These are phyloP conservation scores for Camptogramma bilineatum DNA, from an alignment of 2,888 invertebrate genomes.

Conservation along the genomic window DNA sequence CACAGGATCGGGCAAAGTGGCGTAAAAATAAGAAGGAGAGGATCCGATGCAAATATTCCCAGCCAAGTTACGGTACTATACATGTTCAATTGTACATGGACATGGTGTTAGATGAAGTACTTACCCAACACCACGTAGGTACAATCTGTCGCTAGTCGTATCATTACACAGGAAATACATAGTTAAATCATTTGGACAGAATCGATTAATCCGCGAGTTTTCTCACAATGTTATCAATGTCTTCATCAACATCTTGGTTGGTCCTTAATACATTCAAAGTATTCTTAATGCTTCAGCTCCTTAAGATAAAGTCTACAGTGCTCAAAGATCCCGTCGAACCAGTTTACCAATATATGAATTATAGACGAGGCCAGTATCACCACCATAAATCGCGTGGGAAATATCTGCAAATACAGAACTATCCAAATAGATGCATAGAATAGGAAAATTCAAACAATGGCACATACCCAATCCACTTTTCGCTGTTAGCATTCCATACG, in stretches of 20 bases:
- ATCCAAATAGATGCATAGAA: background rate
- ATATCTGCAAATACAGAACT: background rate
- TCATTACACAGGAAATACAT: no score
- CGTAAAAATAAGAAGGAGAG: no score
- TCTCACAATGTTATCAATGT: background rate
- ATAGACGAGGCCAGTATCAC: background rate
- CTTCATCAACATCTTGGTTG: background rate
- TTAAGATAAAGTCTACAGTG: background rate
- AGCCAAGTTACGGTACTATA: no score
- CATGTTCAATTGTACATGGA: no score
- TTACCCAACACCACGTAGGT: no score
- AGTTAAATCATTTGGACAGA: no score
- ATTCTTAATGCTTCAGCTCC: background rate
- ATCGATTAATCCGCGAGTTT: no score
- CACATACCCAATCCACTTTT: background rate
- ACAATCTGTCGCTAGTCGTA: no score
- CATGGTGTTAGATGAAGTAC: no score
- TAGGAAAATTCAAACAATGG: background rate
- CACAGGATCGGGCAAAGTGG: no score
- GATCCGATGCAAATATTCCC: no score
- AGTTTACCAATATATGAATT: background rate
- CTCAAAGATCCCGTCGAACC: background rate
- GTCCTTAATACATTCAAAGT: background rate
- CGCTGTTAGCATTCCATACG: background rate
- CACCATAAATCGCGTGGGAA: background rate